Evolutionary conservation across 2,888 invertebrate species (phyloP), one percentile per base, ranked within the genome.

Genomic region (Heliconius sara): DNA sequence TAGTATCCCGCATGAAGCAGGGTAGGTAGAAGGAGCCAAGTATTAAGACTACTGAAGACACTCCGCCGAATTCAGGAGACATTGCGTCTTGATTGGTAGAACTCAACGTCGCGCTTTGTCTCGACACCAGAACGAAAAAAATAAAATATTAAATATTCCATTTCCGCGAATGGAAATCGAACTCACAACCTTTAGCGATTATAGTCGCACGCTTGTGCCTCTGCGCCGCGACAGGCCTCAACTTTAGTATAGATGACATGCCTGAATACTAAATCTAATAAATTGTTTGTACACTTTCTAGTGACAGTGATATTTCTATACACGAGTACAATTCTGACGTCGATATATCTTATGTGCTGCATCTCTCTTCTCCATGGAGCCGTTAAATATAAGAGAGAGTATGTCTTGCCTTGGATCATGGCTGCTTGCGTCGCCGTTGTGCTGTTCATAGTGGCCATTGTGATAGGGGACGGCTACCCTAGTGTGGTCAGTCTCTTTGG

Each of bases 291-390:
- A 30, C 27, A 16, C 39, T 39, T 73, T 71, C 19, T 91, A 95
- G 95, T 92, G 83, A 94, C 95, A 25, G 95, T 95, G 75, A 91
- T 95, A 86, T 89, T 95, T 84, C 87, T 95, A 47, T 95, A 95
- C 85, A 92, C 93, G 25, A 92, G 93, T 85, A 94, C 95, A 76
- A 91, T 94, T 76, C 87, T 94, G 80, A 94, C 93, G 7, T 90
- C 93, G 7, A 89, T 95, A 80, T 95, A 95, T 85, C 88, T 95
- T 84, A 91, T 95, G 91, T 93, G 94, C 88, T 95, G 94, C 83
- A 91, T 95, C 82, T 93, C 93, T 10, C 87, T 95, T 73, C 90
- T 95, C 34, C 92, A 95, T 87, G 95, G 95, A 63, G 95, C 95
- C 3, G 91, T 95, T 22, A 92, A 92, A 84, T 93, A 92, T 87